Evolutionary conservation across 2,797 vertebrate species (phyloP), one percentile per base, ranked within the genome.

Genomic region (Helicolenus hilgendorfi): DNA sequence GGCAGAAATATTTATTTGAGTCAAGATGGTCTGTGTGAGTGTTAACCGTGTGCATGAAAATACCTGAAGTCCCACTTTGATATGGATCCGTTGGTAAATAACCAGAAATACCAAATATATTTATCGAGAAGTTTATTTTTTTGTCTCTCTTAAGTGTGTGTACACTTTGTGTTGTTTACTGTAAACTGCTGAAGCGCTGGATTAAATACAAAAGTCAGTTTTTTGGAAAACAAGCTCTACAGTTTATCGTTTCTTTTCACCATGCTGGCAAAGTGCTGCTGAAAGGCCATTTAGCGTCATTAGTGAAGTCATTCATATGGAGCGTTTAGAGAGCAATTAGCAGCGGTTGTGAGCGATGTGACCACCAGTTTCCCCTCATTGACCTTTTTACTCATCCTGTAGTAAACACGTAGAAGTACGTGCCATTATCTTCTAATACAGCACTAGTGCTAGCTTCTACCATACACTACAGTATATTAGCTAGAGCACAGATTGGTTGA

Each of bases 131-230:
- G 8, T 83, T 81, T 86, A 59, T 75, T 91, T 94, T 94, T 94
- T 85, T 85, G 67, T 70, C 70, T 74, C 29, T 80, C 18, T 65
- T 62, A 71, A 78, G 69, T 92, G 68, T 94, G 80, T 86, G 75
- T 92, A 75, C 11, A 18, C 79, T 77, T 81, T 83, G 76, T 72
- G 64, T 87, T 88, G 86, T 94, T 90, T 74, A 75, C 63, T 91
- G 88, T 94, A 58, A 80, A 14, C 69, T 85, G 77, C 72, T 65
- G 20, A 91, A 77, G 41, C 38, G 3, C 73, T 86, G 63, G 58
- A 95, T 92, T 95, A 95, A 96, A 96, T 71, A 56, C 82, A 80
- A 89, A 74, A 56, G 38, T 85, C 15, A 9, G 71, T 86, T 93
- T 95, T 92, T 95, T 92, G 60, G 74, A 90, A 91, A 91, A 53